phyloP scores from a whole-genome alignment of 2,113 vertebrate species.

The Sinocyclocheilus grahami region DNA sequence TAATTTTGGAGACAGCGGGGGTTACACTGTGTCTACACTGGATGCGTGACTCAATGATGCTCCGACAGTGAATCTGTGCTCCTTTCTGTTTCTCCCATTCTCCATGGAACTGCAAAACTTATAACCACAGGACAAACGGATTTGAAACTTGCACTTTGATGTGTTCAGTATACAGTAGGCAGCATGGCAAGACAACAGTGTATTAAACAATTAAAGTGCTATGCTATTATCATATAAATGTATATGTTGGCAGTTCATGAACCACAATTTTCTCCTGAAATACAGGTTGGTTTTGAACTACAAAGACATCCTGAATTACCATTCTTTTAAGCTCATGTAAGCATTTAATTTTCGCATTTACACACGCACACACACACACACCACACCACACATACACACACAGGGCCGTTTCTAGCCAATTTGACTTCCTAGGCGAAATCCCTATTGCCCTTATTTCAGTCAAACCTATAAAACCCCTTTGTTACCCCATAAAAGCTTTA shows the following conservation, averaged over 20 bases:
- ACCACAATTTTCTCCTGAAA: background rate
- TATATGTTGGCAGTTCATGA: background rate
- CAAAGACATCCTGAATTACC: constrained; percentile 65
- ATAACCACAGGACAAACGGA: background rate
- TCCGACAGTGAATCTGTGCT: no score
- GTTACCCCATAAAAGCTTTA: no score
- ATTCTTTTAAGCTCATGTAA: constrained; percentile 75
- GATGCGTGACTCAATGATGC: no score
- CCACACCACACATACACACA: no score
- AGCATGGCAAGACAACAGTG: background rate
- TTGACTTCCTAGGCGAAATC: no score
- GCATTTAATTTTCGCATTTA: constrained; percentile 41
- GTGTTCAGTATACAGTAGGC: background rate
- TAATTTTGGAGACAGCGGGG: no score
- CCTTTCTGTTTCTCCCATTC: background rate
- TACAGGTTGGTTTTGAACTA: constrained; percentile 77
- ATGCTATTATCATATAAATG: background rate
- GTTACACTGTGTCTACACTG: no score
- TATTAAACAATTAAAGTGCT: background rate
- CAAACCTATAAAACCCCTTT: no score
- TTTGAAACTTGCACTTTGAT: no score
- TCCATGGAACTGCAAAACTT: background rate
- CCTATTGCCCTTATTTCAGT: no score
- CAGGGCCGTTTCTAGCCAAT: no score
- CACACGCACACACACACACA: background rate